Base-by-base conservation (phyloP, 1,140 invertebrate species). In the Tetramorium alpestre region DNA sequence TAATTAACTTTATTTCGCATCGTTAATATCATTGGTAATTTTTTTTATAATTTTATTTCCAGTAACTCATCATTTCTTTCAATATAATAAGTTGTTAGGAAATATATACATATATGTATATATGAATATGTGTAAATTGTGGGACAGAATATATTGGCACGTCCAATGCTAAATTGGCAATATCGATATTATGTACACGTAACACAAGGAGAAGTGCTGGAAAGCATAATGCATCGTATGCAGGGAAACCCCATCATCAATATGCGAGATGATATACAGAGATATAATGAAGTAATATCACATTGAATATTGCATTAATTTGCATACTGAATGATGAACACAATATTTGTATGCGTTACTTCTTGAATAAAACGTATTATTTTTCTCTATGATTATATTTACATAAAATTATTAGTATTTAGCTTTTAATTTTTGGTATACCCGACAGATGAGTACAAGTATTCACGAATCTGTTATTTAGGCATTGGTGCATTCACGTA, bases 101-200 rank as follows among this genome's bases (percentile, higher is more conserved):
- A 78, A 67, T 75, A 56, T 44, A 47, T 41, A 47, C 65, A 54
- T 75, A 56, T 44, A 47, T 22, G 22, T 22, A 22, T 22, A 22
- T 22, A 22, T 22, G 22, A 22, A 22, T 22, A 22, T 41, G 13
- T 58, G 1, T 38, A 44, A 62, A 77, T 51, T 65, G 18, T 44
- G 18, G 28, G 4, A 67, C 3, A 28, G 60, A 25, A 38, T 18
- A 54, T 49, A 47, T 60, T 28, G 11, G 22, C 41, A 64, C 25
- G 75, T 64, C 44, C 58, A 18, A 64, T 38, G 5, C 75, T 47
- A 80, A 80, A 80, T 80, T 80, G 60, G n/a, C 60, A 80, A 65
- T 80, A 8, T 7, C 33, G n/a, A 54, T 54, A 25, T 80, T 54
- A 22, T 67, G 38, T 67, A 41, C 16, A 51, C 62, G n/a, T 28